Evolutionary conservation across 2,888 invertebrate species (phyloP), one percentile per base, ranked within the genome.

Genomic region (Hyles lineata): DNA sequence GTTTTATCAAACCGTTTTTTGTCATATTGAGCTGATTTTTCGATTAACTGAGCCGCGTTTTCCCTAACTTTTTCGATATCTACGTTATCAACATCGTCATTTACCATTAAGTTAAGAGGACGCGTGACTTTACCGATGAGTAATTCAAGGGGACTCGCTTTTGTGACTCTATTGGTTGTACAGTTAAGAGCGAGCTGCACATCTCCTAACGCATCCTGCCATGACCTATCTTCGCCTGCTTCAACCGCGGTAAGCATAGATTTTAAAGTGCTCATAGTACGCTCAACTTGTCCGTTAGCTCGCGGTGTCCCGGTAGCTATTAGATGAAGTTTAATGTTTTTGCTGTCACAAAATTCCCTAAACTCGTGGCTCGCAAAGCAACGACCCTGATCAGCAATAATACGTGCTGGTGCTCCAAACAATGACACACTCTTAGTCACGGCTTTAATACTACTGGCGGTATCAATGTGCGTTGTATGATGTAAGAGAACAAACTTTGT

Each of bases 261-360:
- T 52, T 82, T 82, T 7, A 80, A 67, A 7, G 75, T 75, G 25
- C 74, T n/a, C 78, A 80, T 80, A 0, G 80, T 72, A 0, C 79
- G 67, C 43, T 80, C 79, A 0, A 79, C 78, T n/a, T 81, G 80
- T 0, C 82, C 80, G 23, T 82, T 79, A 0, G 81, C 80, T 1
- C 80, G 76, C 19, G 71, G 70, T 2, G 73, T 70, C 0, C 80
- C 81, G 0, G 81, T 80, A 0, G 80, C 81, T 5, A 81, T 78
- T 0, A 81, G 60, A 60, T 81, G 80, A 1, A 82, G 32, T 0
- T 76, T n/a, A 2, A 83, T 80, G 19, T 76, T 76, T 0, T 73
- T n/a, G 0, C 32, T 11, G 0, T 67, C 58, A 29, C 81, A 79
- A 58, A 76, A 81, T 0, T 76, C 74, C 0, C 35, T 21, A 52